These are phyloP conservation scores for Pluvianellus socialis DNA, from an alignment of 2,113 vertebrate species.

Conservation along the genomic window DNA sequence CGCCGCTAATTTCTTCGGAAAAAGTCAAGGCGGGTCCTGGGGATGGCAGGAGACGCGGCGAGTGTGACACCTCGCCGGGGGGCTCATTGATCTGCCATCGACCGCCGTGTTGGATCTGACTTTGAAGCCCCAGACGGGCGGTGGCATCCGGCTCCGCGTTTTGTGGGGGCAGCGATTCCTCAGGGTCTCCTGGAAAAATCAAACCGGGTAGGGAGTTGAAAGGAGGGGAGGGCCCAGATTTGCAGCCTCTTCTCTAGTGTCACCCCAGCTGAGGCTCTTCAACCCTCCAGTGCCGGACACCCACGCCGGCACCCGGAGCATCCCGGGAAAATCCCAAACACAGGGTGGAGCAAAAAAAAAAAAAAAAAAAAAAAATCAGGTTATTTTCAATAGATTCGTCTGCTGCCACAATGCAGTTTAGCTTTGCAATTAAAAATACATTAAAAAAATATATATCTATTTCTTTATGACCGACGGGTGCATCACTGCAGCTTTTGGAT, in stretches of 20 bases:
- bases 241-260: not conserved
- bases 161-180: not conserved
- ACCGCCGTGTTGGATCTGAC: fast-evolving
- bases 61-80: not conserved
- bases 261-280: not conserved
- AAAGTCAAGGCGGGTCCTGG: not conserved
- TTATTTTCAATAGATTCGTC: fast-evolving
- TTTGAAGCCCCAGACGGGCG: not conserved
- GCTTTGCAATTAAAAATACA: not conserved
- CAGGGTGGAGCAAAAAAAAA: fast-evolving
- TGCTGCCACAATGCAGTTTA: fast-evolving
- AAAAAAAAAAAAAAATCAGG: fast-evolving
- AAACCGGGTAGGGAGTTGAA: fast-evolving
- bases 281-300: fast-evolving
- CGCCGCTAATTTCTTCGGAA: fast-evolving
- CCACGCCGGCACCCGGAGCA: not conserved
- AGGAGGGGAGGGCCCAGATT: fast-evolving
- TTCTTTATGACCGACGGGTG: not conserved
- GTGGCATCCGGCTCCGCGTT: not conserved
- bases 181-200: not conserved
- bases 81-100: not conserved
- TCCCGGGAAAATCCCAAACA: not conserved
- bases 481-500: not conserved
- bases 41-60: not conserved
- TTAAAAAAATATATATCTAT: fast-evolving